Percentiles rank a stretch among this genome's conserved stretches.
phyloP scores from a whole-genome alignment of 2,113 vertebrate species.

The Anguilla japonica region DNA sequence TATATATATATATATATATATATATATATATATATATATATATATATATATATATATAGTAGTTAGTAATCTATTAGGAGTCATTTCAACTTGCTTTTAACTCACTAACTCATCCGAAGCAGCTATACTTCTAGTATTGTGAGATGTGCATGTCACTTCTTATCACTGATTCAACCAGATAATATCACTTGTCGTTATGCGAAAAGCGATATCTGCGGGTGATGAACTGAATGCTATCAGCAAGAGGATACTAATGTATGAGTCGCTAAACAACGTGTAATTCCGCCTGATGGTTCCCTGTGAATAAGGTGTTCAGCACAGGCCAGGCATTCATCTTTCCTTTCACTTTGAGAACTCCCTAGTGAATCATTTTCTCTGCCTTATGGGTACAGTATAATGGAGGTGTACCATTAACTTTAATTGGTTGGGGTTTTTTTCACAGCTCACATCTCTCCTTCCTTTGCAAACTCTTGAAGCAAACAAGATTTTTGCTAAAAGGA shows the following conservation, averaged over 20 bases:
- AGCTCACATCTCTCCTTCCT: neutral
- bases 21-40: too few relatives aligned
- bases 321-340: slow-evolving; percentile 13
- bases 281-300: neutral
- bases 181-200: too few relatives aligned
- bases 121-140: too few relatives aligned
- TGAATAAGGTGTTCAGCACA: neutral
- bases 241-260: neutral
- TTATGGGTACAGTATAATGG: slow-evolving; percentile 12
- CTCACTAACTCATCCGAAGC: too few relatives aligned
- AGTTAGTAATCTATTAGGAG: too few relatives aligned
- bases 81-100: too few relatives aligned
- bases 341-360: neutral
- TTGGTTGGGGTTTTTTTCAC: neutral
- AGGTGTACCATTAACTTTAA: slow-evolving; percentile 29
- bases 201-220: too few relatives aligned
- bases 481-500: neutral
- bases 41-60: too few relatives aligned
- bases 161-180: too few relatives aligned
- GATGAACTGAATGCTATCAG: too few relatives aligned
- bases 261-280: neutral
- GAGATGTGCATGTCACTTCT: too few relatives aligned
- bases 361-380: slow-evolving; percentile 14
- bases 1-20: too few relatives aligned
- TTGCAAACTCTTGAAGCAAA: neutral